Evolutionary conservation across 2,888 invertebrate species (phyloP).

Genomic region (Luffia ferchaultella): DNA sequence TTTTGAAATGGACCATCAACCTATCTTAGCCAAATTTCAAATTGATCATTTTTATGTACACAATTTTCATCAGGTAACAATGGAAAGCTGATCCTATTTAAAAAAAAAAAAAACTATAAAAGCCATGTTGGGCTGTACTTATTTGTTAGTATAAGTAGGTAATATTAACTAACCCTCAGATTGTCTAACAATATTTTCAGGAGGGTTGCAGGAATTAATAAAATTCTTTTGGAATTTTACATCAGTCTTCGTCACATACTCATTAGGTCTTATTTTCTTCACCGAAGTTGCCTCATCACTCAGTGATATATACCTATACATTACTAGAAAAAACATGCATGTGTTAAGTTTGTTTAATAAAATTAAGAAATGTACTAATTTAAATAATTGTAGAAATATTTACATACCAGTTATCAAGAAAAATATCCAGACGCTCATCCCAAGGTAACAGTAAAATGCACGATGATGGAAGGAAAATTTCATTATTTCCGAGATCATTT

Average conservation of each 20-base stretch:
- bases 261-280: conserved; percentile 48
- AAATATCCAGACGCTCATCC: conserved; percentile 84
- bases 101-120: no score
- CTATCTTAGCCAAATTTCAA: no score
- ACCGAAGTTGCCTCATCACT: conserved; percentile 52
- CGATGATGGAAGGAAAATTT: conserved; percentile 72
- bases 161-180: conserved; percentile 72
- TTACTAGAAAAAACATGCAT: conserved; percentile 59
- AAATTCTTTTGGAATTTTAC: conserved; percentile 71
- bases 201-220: conserved; percentile 74
- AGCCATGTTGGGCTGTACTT: no score
- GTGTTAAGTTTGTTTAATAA: no score
- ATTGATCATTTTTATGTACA: no score
- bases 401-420: conserved; percentile 76
- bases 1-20: no score
- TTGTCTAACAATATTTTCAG: conserved; percentile 71
- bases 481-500: conserved; percentile 40
- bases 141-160: no score
- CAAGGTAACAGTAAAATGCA: conserved; percentile 82
- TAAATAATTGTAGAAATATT: no score
- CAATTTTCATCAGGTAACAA: no score
- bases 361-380: no score
- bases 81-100: no score
- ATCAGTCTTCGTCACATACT: conserved; percentile 64
- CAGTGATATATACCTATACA: conserved; percentile 81